Base-by-base conservation (phyloP, 2,888 invertebrate species). In the Caenorhabditis imperialis region DNA sequence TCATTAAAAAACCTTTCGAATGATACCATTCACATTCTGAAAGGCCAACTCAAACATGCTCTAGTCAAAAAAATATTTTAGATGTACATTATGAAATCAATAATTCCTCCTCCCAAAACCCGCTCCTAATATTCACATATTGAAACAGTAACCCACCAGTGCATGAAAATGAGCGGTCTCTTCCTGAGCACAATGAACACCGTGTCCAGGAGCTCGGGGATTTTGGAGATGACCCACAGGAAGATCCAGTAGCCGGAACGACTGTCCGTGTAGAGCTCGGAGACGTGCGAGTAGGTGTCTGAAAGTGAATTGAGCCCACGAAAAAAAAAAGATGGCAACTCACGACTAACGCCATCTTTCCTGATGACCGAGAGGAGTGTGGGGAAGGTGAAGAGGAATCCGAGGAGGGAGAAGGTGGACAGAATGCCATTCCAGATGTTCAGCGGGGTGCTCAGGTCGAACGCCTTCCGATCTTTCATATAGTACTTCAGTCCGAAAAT, bases 181-280 rank as follows among this genome's bases (percentile, higher is more conserved):
- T 86, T 86, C 23, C 86, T 73, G 35, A 84, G 76, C 3, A 85
- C 85, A 62, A 85, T 84, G 78, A 85, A 85, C n/a, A 85, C 74
- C 0, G 85, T 85, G 75, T 85, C 85, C 44, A 85, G 69, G 23
- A 85, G 75, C 65, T 85, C 85, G 3, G 85, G 85, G 37, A 86
- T 84, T 63, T 86, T 86, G n/a, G 84, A 84, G 38, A 83, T 73
- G 5, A 84, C 81, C 85, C 85, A 85, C 12, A 85, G 73, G 55
- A 84, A 84, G 30, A 83, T 77, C 85, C 85, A 85, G 69, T 85
- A 85, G 10, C 85, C 85, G 14, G 84, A 81, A 4, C 53, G 57
- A 10, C 48, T 48, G 57, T 79, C 78, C 1, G 81, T 85, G 61
- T 83, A 79, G 18, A 84, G 50, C 38, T 82, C 85, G 23, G 76